Base-by-base conservation (phyloP, 2,797 vertebrate species). In the Vespertilio murinus region DNA sequence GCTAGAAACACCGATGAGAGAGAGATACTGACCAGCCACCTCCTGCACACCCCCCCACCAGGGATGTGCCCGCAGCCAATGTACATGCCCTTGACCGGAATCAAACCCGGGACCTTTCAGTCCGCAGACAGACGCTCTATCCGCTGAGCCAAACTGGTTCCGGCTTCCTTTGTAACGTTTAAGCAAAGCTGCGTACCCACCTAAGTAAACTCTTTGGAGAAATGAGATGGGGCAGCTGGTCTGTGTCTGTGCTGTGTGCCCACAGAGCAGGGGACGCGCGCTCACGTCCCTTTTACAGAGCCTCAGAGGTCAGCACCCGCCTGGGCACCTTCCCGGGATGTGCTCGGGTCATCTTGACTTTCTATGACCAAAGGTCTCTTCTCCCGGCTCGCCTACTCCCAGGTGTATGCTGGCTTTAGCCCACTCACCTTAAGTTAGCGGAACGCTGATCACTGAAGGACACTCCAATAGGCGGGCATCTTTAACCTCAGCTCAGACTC, bases 191-290 rank as follows among this genome's bases (percentile, higher is more conserved):
- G 0, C 28, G 30, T 40, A 3, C 7, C 10, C 65, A 11, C 28
- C 35, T 42, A 30, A 71, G 56, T 49, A 80, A 59, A 65, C 8
- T 49, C 30, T 28, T 0, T 13, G 30, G 64, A 14, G 40, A 33
- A 35, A 17, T 30, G 52, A 77, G 30, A 59, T 13, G 4, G 47
- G 12, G 54, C 20, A 13, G 25, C 22, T 16, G 2, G 22, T 7
- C 3, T 38, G 5, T 25, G 0, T 42, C 0, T 70, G 2, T 3
- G 0, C 45, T 40, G 4, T 12, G n/a, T 33, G 52, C 69, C 42
- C 8, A 1, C 7, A 9, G 35, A 7, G 3, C 77, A 40, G 67
- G 35, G 38, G 28, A 25, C n/a, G 8, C 0, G 1, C 1, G 35
- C 54, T 79, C 42, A 20, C 12, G 13, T 25, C 35, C 40, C 59